phyloP scores from a whole-genome alignment of 2,888 invertebrate genomes.

The Papilio protenor region DNA sequence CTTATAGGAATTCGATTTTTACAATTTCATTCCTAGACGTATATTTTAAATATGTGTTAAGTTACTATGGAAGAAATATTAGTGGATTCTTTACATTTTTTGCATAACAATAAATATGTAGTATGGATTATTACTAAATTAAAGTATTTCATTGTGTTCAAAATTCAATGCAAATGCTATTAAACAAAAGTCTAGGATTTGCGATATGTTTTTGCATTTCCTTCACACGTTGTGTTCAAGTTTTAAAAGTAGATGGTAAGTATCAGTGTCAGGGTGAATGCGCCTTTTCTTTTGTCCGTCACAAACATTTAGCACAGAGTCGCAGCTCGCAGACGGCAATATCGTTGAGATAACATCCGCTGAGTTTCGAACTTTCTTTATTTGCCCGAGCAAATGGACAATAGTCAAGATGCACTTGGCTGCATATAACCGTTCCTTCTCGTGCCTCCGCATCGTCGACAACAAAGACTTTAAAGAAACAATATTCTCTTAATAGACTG shows the following conservation, averaged over 20 bases:
- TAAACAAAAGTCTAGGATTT: not conserved
- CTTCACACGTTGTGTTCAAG: slow-evolving; percentile 30
- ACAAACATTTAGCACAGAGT: slow-evolving; percentile 51
- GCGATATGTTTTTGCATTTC: slow-evolving; percentile 25
- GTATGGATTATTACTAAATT: too few relatives aligned
- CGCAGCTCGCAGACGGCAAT: slow-evolving; percentile 50
- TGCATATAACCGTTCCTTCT: slow-evolving; percentile 47
- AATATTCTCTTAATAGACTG: slow-evolving; percentile 18
- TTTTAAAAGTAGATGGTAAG: slow-evolving; percentile 38
- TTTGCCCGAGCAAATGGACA: slow-evolving; percentile 50
- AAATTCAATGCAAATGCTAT: not conserved
- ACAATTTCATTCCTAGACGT: not conserved
- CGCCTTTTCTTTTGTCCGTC: slow-evolving; percentile 45
- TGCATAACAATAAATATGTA: not conserved
- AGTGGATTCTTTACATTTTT: not conserved
- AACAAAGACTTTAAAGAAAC: slow-evolving; percentile 22
- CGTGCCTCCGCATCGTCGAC: slow-evolving; percentile 27
- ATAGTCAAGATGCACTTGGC: slow-evolving; percentile 48
- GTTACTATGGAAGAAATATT: not conserved
- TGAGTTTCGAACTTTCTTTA: slow-evolving; percentile 51
- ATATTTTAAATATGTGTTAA: not conserved
- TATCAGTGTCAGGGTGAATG: slow-evolving; percentile 34
- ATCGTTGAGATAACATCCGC: slow-evolving; percentile 50
- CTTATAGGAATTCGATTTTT: not conserved
- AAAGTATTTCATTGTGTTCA: too few relatives aligned